phyloP scores from a whole-genome alignment of 2,888 invertebrate genomes.

The Eulithis prunata region DNA sequence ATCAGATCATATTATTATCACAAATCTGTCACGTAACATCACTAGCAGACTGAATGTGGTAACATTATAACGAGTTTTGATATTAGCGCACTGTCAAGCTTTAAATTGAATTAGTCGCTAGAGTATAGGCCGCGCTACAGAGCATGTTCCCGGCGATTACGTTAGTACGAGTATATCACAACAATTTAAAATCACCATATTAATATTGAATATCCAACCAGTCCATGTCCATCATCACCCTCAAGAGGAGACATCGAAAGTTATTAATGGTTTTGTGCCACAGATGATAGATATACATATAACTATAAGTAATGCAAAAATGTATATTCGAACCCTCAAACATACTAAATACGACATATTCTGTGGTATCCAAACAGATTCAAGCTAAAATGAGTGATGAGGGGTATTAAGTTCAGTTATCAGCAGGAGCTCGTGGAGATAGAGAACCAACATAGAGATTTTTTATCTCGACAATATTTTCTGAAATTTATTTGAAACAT shows the following conservation, averaged over 20 bases:
- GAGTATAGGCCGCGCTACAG: too few species aligned
- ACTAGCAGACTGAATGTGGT: too few species aligned
- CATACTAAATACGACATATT: conserved; percentile 8
- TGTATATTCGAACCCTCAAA: conserved; percentile 9
- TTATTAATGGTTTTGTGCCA: conserved; percentile 25
- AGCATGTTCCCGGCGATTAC: too few species aligned
- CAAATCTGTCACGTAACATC: too few species aligned
- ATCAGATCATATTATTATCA: too few species aligned
- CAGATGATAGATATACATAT: conserved; percentile 6
- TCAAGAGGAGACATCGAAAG: conserved; percentile 15
- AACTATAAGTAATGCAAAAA: background rate
- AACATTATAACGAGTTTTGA: too few species aligned
- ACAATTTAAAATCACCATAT: too few species aligned
- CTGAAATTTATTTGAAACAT: background rate
- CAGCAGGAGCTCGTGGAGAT: conserved; percentile 3
- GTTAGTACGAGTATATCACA: too few species aligned
- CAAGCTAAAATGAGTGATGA: conserved; percentile 16
- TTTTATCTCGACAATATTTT: background rate
- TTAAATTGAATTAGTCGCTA: too few species aligned
- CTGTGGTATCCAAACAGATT: conserved; percentile 11
- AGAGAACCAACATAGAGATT: background rate
- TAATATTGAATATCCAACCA: conserved; percentile 5
- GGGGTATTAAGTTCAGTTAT: conserved; percentile 7
- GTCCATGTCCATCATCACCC: background rate
- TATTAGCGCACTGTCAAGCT: too few species aligned